Evolutionary conservation across 2,797 vertebrate genomes (phyloP), one percentile per base, ranked within the genome.

Genomic region (Nothura maculosa): DNA sequence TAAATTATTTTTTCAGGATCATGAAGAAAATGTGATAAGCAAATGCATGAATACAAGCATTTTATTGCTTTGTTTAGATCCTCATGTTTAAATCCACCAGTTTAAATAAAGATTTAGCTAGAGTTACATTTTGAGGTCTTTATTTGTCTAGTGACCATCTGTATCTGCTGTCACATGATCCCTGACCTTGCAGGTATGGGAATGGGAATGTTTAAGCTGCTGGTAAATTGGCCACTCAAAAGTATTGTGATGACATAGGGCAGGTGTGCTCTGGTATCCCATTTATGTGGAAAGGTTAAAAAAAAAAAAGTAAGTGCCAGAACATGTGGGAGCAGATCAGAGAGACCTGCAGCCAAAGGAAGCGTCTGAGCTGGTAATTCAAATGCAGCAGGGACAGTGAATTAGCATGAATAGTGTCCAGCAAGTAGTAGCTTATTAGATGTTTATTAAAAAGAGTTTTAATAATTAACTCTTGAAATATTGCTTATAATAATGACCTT

Each of bases 1-100:
- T 55, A 77, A 75, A 86, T 67, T 90, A 79, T 70, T 89, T 85
- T 85, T 92, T 34, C 90, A 92, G 86, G 81, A 80, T 70, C 67
- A 40, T 64, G 40, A 63, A n/a, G 50, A 70, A 91, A 82, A 45
- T 61, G 24, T 34, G 52, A 60, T 42, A 90, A 86, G 61, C 8
- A 73, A 79, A 80, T 62, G 12, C 21, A 40, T 73, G 12, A 21
- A 43, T 66, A 4, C 24, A 40, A 30, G 40, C 84, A 67, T 92
- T 83, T 83, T 73, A 76, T 36, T 57, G 21, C 19, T 58, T 48
- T 70, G 48, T 58, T 34, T 30, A 82, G 30, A 61, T 30, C 2
- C 18, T 86, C 22, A 18, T n/a, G 52, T 32, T 57, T 88, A 50
- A 22, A 25, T 50, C 48, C 48, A 34, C 3, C 19, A 79, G 21